Conservation (phyloP, 2,888 invertebrate species). For the Agrotis segetum region DNA sequence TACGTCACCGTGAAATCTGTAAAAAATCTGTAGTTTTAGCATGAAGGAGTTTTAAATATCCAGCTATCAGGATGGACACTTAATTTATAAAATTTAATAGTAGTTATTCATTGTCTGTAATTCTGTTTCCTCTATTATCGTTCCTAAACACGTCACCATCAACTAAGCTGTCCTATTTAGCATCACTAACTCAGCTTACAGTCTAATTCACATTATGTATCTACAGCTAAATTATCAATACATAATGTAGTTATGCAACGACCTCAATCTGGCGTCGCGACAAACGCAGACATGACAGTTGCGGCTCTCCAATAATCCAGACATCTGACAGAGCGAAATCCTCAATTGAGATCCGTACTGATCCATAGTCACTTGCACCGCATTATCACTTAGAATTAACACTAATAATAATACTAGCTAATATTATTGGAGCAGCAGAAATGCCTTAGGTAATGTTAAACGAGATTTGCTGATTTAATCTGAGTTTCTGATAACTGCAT, state of each 20-base stretch:
- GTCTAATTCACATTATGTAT: background rate
- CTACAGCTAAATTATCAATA: slow-evolving; percentile 24
- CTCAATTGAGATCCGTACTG: slow-evolving; percentile 52
- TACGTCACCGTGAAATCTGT: too few species aligned
- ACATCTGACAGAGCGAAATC: slow-evolving; percentile 57
- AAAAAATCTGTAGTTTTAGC: too few species aligned
- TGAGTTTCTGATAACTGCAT: background rate
- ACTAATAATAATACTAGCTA: slow-evolving; percentile 29
- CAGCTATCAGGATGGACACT: too few species aligned
- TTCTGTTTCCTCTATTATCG: too few species aligned
- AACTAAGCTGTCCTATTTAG: background rate
- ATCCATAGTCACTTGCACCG: slow-evolving; percentile 49
- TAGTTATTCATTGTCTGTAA: too few species aligned
- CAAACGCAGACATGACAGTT: slow-evolving; percentile 58
- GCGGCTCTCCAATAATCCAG: slow-evolving; percentile 58
- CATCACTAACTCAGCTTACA: background rate
- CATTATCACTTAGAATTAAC: slow-evolving; percentile 23
- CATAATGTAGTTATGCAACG: slow-evolving; percentile 26
- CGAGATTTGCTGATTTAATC: slow-evolving; percentile 26
- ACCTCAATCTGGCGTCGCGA: slow-evolving; percentile 41
- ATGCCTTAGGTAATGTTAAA: slow-evolving; percentile 26
- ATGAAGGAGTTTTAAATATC: too few species aligned
- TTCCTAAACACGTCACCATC: background rate
- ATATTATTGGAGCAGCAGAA: slow-evolving; percentile 17
- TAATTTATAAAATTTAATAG: too few species aligned